These are phyloP conservation scores for Etheostoma nigrum DNA, from an alignment of 2,797 vertebrate genomes.

Conservation along the genomic window DNA sequence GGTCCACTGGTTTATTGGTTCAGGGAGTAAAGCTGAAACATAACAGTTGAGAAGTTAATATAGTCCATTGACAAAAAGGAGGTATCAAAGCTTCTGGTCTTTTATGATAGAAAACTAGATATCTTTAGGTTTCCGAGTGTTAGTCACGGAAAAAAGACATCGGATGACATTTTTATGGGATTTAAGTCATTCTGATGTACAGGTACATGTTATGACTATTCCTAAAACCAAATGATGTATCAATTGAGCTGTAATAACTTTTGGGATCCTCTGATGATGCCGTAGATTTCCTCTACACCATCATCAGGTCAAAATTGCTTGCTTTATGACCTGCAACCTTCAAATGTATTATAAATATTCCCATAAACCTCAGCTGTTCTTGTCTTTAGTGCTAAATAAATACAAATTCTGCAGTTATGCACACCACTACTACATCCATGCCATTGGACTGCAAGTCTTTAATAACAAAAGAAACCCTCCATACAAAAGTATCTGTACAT, in stretches of 20 bases:
- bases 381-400: neutral
- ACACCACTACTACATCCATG: constrained; percentile 53
- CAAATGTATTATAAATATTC: neutral
- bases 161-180: neutral
- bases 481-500: constrained; percentile 88
- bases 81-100: neutral
- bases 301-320: neutral
- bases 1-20: neutral
- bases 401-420: no score
- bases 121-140: neutral
- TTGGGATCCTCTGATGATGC: no score
- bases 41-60: no score
- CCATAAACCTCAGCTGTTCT: neutral
- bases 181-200: neutral
- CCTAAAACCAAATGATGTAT: neutral
- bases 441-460: constrained; percentile 82
- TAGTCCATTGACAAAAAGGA: no score
- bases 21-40: neutral
- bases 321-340: neutral
- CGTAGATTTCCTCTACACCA: neutral
- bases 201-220: no score
- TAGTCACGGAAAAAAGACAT: neutral
- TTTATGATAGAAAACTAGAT: neutral
- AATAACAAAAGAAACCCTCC: constrained; percentile 81
- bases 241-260: neutral